Evolutionary conservation across 1,140 invertebrate species (phyloP).

Genomic region (Lycorma delicatula): DNA sequence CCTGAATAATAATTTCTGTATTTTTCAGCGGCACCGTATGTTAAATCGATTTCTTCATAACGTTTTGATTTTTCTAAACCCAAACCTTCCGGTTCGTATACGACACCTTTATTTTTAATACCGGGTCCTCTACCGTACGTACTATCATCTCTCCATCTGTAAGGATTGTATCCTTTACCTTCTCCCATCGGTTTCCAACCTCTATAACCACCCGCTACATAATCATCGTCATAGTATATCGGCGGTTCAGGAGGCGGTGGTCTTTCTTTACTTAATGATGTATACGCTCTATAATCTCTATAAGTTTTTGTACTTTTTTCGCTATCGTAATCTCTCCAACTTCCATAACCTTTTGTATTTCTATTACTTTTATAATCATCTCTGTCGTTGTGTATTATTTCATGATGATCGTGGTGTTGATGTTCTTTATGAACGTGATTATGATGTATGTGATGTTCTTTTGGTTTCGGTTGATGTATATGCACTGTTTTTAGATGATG

Average conservation of each 20-base stretch:
- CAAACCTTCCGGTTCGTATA: background rate
- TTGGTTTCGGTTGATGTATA: constrained; percentile 13
- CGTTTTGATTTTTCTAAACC: background rate
- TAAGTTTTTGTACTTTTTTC: background rate
- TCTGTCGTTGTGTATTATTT: constrained; percentile 4
- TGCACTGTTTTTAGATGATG: constrained; percentile 20
- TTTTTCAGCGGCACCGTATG: background rate
- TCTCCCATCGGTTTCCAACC: background rate
- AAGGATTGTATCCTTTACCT: no score
- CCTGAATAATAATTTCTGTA: background rate
- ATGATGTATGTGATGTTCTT: constrained; percentile 5
- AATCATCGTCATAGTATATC: background rate
- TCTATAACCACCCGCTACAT: background rate
- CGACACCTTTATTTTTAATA: background rate
- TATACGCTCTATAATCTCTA: background rate
- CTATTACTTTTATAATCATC: background rate
- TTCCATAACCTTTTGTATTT: background rate
- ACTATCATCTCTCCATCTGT: background rate
- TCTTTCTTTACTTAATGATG: background rate
- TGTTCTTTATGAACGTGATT: background rate
- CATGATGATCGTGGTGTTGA: background rate
- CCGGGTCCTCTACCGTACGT: background rate
- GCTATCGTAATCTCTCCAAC: background rate
- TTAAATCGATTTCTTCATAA: background rate
- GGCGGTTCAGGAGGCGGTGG: background rate